Percentiles rank a stretch among this genome's conserved stretches.
Evolutionary conservation across 1,140 invertebrate species (phyloP).

Genomic region (Pomacea maculata): DNA sequence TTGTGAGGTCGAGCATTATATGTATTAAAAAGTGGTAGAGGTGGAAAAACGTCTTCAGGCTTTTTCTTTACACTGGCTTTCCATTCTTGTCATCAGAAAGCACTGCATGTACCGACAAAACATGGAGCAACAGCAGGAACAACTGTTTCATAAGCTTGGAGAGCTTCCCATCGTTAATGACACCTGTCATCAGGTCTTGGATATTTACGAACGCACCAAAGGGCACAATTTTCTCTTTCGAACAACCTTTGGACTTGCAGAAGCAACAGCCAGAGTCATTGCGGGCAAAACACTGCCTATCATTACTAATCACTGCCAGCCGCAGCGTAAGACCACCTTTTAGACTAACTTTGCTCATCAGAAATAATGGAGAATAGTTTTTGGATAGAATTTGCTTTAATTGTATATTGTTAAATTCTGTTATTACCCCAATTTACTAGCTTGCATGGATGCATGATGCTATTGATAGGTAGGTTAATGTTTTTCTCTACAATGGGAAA

Average conservation of each 20-base stretch:
- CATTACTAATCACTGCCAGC: not conserved
- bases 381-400: too few relatives aligned
- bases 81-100: not conserved
- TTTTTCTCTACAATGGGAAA: too few relatives aligned
- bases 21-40: too few relatives aligned
- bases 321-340: not conserved
- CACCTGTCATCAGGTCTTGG: slow-evolving; percentile 7
- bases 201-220: slow-evolving; percentile 16
- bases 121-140: slow-evolving; percentile 8
- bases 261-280: slow-evolving; percentile 13
- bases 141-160: slow-evolving; percentile 14
- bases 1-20: too few relatives aligned
- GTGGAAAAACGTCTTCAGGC: too few relatives aligned
- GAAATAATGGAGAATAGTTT: too few relatives aligned
- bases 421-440: too few relatives aligned
- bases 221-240: slow-evolving; percentile 20
- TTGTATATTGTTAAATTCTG: too few relatives aligned
- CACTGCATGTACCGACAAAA: slow-evolving; percentile 17
- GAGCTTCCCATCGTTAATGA: slow-evolving; percentile 21
- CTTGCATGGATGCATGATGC: too few relatives aligned
- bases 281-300: slow-evolving; percentile 14
- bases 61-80: too few relatives aligned
- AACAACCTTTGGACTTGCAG: slow-evolving; percentile 5
- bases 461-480: too few relatives aligned
- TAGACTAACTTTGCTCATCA: not conserved